A percentile compares a stretch with the other conserved stretches of the same genome.
Evolutionary conservation across 2,888 invertebrate species (phyloP).

Genomic region (Gisinianus flammeolus): DNA sequence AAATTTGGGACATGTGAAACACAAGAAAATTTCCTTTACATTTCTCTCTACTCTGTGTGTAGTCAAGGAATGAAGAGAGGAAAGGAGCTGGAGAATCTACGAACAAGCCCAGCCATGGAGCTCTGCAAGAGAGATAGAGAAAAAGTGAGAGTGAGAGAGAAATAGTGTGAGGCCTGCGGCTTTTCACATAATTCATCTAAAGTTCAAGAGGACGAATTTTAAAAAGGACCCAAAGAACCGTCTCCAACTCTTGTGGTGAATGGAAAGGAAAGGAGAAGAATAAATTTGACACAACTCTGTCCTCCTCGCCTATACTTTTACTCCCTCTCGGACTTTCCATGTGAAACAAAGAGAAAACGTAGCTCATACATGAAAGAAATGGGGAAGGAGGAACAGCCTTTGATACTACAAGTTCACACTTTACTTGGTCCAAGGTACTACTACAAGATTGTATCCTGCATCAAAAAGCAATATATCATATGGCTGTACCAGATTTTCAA

Average conservation of each 20-base stretch:
- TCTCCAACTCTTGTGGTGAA: background rate
- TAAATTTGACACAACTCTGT: background rate
- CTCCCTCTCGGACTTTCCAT: background rate
- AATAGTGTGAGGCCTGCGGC: background rate
- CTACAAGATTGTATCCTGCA: too few relatives aligned
- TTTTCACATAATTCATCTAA: constrained; percentile 8
- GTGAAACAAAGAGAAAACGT: too few relatives aligned
- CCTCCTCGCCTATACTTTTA: background rate
- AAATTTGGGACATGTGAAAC: background rate
- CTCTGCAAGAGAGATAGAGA: background rate
- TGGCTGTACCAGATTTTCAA: background rate
- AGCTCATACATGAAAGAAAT: too few relatives aligned
- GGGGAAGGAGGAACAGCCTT: too few relatives aligned
- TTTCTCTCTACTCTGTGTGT: background rate
- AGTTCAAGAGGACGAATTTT: background rate
- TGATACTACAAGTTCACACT: too few relatives aligned
- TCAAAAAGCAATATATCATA: too few relatives aligned
- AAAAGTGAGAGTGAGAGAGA: background rate
- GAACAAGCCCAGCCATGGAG: background rate
- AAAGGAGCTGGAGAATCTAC: background rate
- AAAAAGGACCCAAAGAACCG: background rate
- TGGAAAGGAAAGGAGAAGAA: background rate
- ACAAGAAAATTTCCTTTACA: background rate
- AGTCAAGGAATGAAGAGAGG: background rate
- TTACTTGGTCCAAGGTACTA: background rate